A percentile compares a stretch with the other conserved stretches of the same genome.
Conservation (phyloP, 2,113 vertebrate genomes). For the Numenius arquata region DNA sequence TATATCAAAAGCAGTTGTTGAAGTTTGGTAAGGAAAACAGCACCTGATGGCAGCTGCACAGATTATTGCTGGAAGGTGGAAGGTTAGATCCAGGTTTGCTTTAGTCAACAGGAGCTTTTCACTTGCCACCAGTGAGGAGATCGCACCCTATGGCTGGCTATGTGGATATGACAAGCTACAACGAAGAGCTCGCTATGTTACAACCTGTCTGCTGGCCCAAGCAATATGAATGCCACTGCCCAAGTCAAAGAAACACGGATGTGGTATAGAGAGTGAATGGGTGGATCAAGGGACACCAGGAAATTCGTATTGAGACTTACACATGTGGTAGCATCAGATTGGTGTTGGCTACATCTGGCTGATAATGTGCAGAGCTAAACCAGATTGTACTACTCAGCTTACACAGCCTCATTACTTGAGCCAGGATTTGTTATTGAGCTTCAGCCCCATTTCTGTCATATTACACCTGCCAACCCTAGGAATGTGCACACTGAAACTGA, state of each 20-base stretch:
- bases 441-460: neutral
- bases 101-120: neutral
- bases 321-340: neutral
- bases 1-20: neutral
- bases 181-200: neutral
- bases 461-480: neutral
- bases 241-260: neutral
- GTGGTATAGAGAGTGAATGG: neutral
- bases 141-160: neutral
- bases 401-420: neutral
- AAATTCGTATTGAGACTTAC: neutral
- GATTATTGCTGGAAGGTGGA: neutral
- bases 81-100: neutral
- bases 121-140: neutral
- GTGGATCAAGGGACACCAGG: neutral
- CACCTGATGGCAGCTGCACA: neutral
- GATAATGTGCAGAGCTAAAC: neutral
- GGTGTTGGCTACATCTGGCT: neutral
- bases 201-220: neutral
- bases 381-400: neutral
- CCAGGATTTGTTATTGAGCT: neutral
- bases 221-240: fast-evolving
- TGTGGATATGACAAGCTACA: neutral
- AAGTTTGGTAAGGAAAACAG: neutral
- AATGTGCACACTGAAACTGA: neutral